A percentile compares a stretch with the other conserved stretches of the same genome.
Conservation (phyloP, 1,140 invertebrate genomes). For the Ips nitidus region DNA sequence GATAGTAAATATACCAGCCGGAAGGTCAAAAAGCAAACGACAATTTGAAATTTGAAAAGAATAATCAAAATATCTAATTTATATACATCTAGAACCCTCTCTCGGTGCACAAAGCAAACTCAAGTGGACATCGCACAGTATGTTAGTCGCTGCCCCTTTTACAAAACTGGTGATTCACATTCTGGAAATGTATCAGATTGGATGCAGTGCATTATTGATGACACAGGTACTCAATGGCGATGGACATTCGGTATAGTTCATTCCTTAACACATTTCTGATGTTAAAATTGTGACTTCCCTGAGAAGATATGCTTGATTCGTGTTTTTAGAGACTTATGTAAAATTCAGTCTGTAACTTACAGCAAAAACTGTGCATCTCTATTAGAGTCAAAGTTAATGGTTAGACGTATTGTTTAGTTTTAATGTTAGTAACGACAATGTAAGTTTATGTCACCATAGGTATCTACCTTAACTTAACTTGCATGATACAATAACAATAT, state of each 20-base stretch:
- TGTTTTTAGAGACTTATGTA: too few species aligned
- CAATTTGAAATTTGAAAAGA: conserved; percentile 17
- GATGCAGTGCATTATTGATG: conserved; percentile 51
- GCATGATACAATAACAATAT: not conserved
- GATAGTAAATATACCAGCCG: too few species aligned
- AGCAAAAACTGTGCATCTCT: too few species aligned
- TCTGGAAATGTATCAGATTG: conserved; percentile 46
- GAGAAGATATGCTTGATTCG: too few species aligned
- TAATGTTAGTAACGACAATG: too few species aligned
- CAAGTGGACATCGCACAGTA: conserved; percentile 29
- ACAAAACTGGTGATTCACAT: conserved; percentile 45
- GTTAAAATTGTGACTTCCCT: too few species aligned
- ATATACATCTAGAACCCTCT: conserved; percentile 35
- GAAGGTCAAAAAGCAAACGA: not conserved
- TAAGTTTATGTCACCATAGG: too few species aligned
- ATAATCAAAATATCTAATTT: conserved; percentile 33
- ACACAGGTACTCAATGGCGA: conserved; percentile 49
- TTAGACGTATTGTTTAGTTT: too few species aligned
- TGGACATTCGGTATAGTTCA: conserved; percentile 27
- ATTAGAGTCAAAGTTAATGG: too few species aligned
- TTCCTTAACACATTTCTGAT: conserved; percentile 18
- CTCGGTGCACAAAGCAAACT: conserved; percentile 33
- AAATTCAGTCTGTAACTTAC: too few species aligned
- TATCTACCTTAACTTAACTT: too few species aligned
- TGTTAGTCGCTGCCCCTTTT: conserved; percentile 21